Evolutionary conservation across 30 jellyfish, hydroid and myxozoan species (phyloP), one percentile per base, ranked within the genome.

Genomic region (Aurelia sp.): DNA sequence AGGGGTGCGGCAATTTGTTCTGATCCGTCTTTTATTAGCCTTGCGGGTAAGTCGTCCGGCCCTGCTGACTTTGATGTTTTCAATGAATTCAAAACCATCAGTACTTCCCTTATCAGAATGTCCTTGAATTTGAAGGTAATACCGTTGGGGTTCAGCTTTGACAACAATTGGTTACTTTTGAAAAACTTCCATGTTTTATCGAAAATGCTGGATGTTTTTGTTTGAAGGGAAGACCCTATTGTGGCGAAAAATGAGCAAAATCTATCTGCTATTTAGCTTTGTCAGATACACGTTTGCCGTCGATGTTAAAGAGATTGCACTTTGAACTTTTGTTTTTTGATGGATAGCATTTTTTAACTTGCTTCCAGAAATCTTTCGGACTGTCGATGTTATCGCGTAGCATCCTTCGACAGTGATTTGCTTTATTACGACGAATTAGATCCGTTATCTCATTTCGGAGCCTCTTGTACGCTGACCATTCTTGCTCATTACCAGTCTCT

Each of bases 351-450:
- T 27, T 58, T 47, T 84, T 72, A 41, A 73, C 75, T 84, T 84
- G 82, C 48, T 71, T 84, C 90, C 89, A 73, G 82, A 84, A 84
- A 84, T 62, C 93, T 21, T 31, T 84, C 23, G 90, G 90, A 1
- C 72, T 57, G 55, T 61, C 89, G 71, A 60, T 68, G 47, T 55
- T 22, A 68, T 84, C 85, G 62, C 73, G 69, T 44, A 71, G 89
- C 71, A 84, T 79, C 85, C 63, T 35, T 16, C 82, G 80, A 31
- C 85, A 55, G 71, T 84, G 93, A 63, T 84, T 84, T 58, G 90
- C 93, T 73, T 84, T 84, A n/a, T 82, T 79, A 73, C 59, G 71
- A 73, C 90, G 93, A 84, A 84, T 73, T 61, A 17, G 79, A 73
- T 84, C 71, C 4, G 90, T 84, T 76, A 71, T 79, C 58, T 57